Evolutionary conservation across 1,140 invertebrate species (phyloP).

Genomic region (Ceratosolen fusciceps): DNA sequence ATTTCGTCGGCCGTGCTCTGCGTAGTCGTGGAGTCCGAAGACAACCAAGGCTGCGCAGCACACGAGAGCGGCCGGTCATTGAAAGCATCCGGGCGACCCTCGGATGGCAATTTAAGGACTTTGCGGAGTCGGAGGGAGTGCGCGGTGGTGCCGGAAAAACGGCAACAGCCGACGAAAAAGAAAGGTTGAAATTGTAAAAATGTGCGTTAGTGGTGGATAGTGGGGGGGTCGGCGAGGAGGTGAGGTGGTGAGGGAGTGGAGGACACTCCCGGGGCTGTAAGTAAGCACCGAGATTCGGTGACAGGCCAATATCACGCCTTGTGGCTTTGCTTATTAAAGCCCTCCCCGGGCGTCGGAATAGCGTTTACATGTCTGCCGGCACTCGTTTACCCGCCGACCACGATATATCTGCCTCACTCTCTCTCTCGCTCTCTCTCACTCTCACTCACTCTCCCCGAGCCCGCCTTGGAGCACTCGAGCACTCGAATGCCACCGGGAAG

Average conservation of each 20-base stretch:
- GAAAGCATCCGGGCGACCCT: no score
- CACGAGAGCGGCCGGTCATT: no score
- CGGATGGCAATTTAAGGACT: no score
- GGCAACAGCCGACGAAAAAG: no score
- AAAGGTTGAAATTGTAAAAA: not conserved
- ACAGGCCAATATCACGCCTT: conserved; percentile 64
- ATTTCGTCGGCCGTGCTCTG: no score
- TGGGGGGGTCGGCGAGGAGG: not conserved
- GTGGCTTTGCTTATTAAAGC: conserved; percentile 63
- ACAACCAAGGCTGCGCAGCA: no score
- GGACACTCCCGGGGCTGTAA: conserved; percentile 24
- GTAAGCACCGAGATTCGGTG: conserved; percentile 56
- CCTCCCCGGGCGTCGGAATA: not conserved
- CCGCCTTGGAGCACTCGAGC: not conserved
- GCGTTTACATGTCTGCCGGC: not conserved
- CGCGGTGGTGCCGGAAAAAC: no score
- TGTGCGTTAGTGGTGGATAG: not conserved
- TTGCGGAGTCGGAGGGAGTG: no score
- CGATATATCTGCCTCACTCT: not conserved
- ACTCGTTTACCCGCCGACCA: not conserved
- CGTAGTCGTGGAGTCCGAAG: no score
- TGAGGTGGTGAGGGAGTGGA: not conserved
- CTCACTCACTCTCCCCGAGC: no score
- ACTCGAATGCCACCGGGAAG: conserved; percentile 3
- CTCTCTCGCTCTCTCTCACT: no score